These are phyloP conservation scores for Hippocampus comes DNA, from an alignment of 2,113 vertebrate genomes.

Conservation along the genomic window DNA sequence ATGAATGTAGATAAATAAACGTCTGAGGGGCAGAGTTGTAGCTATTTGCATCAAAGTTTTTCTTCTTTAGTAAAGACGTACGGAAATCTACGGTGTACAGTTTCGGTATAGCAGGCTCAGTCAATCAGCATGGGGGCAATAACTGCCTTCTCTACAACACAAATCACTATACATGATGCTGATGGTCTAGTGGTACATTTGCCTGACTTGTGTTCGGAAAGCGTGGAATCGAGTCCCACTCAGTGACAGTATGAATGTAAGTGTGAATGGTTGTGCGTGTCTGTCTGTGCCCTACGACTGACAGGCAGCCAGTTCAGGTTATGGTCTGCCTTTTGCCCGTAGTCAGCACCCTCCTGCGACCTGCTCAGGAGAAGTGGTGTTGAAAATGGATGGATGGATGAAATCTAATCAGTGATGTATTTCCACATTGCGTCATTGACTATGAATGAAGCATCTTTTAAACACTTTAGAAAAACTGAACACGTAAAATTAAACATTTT, in stretches of 20 bases:
- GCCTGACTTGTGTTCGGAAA: too few relatives aligned
- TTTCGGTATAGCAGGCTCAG: background rate
- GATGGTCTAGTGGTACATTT: too few relatives aligned
- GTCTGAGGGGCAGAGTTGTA: constrained; percentile 31
- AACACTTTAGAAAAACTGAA: background rate
- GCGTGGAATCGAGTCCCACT: too few relatives aligned
- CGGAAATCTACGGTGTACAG: constrained; percentile 4
- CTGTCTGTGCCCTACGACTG: background rate
- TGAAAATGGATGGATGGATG: too few relatives aligned
- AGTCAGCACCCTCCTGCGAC: too few relatives aligned
- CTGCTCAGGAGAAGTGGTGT: too few relatives aligned
- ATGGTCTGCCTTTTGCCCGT: too few relatives aligned
- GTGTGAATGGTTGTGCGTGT: too few relatives aligned
- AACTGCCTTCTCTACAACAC: constrained; percentile 25
- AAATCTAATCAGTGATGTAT: background rate
- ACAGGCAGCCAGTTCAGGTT: too few relatives aligned
- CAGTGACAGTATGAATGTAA: too few relatives aligned
- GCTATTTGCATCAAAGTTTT: constrained; percentile 38
- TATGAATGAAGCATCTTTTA: background rate
- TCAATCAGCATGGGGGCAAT: constrained; percentile 19
- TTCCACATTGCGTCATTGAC: background rate
- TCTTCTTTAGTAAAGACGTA: constrained; percentile 11
- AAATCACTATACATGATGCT: constrained; percentile 21
- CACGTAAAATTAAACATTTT: background rate
- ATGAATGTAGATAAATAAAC: constrained; percentile 61